phyloP scores from a whole-genome alignment of 2,888 invertebrate genomes.

The Geophilus truncorum region DNA sequence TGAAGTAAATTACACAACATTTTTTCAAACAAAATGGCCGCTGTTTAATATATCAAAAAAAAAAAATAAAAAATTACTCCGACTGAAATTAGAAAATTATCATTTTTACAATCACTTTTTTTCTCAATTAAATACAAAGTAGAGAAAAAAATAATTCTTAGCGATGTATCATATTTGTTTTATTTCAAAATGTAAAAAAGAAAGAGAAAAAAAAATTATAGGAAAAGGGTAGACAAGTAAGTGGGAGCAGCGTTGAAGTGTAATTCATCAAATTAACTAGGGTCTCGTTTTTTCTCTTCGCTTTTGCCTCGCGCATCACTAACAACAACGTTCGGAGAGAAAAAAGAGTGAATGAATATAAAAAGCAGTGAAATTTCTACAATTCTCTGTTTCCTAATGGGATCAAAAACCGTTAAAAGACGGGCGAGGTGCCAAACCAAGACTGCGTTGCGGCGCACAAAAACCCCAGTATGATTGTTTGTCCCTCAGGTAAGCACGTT shows the following conservation, averaged over 20 bases:
- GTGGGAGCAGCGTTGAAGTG: not conserved
- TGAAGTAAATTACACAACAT: too few species aligned
- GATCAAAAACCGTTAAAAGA: not conserved
- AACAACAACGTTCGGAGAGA: not conserved
- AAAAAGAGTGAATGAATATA: not conserved
- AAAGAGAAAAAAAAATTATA: not conserved
- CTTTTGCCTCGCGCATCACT: not conserved
- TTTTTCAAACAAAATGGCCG: too few species aligned
- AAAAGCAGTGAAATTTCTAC: not conserved
- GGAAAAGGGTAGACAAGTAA: not conserved
- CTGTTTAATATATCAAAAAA: too few species aligned
- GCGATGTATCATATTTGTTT: not conserved
- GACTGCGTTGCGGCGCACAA: not conserved
- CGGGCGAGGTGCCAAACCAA: not conserved
- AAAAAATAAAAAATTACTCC: too few species aligned
- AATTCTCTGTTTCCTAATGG: conserved; percentile 3
- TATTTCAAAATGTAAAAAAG: not conserved
- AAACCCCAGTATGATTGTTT: not conserved
- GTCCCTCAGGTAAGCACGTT: conserved; percentile 8
- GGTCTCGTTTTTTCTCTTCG: not conserved
- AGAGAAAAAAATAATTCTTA: not conserved
- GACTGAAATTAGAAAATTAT: not conserved
- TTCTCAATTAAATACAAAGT: too few species aligned
- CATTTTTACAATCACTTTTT: too few species aligned
- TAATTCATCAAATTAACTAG: conserved; percentile 7